Conservation (phyloP, 2,113 vertebrate genomes). For the Phalacrocorax aristotelis region DNA sequence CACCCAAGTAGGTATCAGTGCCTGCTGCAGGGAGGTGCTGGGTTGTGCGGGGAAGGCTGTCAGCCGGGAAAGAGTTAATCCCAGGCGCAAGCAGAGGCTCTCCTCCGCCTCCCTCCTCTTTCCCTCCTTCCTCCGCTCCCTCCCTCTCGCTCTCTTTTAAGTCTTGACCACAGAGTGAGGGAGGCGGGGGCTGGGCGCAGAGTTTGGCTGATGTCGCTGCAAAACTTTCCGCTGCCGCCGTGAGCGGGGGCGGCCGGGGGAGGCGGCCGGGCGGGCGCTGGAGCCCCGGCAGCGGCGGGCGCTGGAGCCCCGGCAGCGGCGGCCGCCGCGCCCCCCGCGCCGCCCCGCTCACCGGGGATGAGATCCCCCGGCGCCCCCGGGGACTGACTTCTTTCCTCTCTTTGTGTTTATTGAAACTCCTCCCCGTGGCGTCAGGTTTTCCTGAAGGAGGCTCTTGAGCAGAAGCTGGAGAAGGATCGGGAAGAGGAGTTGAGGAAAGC, state of each 20-base stretch:
- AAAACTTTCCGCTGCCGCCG: neutral
- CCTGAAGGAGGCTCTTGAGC: conserved; percentile 92
- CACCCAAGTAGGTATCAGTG: neutral
- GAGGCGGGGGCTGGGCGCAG: conserved; percentile 17
- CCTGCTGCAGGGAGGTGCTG: neutral
- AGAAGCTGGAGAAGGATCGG: conserved; percentile 90
- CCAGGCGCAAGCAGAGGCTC: neutral
- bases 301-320: neutral
- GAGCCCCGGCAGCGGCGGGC: neutral
- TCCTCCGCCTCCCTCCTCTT: conserved; percentile 44
- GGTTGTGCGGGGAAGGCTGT: neutral
- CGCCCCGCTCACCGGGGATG: conserved; percentile 4
- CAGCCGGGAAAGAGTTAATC: conserved; percentile 52
- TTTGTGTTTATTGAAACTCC: conserved; percentile 72
- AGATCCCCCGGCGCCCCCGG: conserved; percentile 31
- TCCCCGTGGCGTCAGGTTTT: conserved; percentile 84
- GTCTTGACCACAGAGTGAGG: conserved; percentile 58
- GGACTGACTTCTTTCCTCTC: conserved; percentile 72
- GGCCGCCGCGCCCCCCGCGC: neutral
- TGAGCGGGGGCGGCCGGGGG: neutral
- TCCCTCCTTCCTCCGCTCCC: conserved; percentile 33
- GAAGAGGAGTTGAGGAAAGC: conserved; percentile 87
- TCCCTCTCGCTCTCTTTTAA: conserved; percentile 51
- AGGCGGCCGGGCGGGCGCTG: neutral
- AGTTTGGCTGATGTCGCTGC: neutral